Evolutionary conservation across 2,888 invertebrate genomes (phyloP).

Genomic region (Drosophila putrida): DNA sequence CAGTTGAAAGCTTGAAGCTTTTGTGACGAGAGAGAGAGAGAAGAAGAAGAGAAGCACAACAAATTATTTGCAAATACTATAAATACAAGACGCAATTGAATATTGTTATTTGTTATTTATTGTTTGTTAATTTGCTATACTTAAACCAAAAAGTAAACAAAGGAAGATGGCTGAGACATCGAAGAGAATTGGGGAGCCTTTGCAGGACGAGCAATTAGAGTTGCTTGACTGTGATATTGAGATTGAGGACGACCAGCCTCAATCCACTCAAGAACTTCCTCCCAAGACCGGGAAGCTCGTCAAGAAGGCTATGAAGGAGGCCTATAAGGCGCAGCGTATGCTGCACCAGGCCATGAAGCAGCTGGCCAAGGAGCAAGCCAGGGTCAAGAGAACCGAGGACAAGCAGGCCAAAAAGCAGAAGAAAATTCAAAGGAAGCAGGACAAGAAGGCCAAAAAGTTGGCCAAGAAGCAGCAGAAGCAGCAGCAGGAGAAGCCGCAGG

Average conservation of each 20-base stretch:
- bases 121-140: no score
- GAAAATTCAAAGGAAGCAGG: constrained; percentile 49
- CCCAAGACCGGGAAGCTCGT: constrained; percentile 19
- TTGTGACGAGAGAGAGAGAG: constrained; percentile 9
- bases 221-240: constrained; percentile 49
- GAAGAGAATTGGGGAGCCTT: constrained; percentile 8
- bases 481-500: constrained; percentile 11
- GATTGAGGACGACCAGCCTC: constrained; percentile 31
- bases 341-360: constrained; percentile 56
- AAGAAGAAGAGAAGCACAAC: background rate
- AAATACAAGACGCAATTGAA: background rate
- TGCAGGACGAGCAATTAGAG: constrained; percentile 38
- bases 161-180: constrained; percentile 48
- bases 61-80: background rate
- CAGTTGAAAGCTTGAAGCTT: constrained; percentile 60
- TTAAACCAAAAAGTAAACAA: background rate
- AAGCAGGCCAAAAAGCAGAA: constrained; percentile 31
- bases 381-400: background rate
- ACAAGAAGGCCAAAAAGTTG: constrained; percentile 44
- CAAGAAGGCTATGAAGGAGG: constrained; percentile 65
- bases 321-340: constrained; percentile 62
- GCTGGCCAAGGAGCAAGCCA: constrained; percentile 43
- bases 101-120: background rate
- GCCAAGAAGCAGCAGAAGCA: constrained; percentile 24
- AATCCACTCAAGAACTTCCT: constrained; percentile 19